Evolutionary conservation across 2,113 vertebrate species (phyloP), one percentile per base, ranked within the genome.

Genomic region (Mandrillus leucophaeus): DNA sequence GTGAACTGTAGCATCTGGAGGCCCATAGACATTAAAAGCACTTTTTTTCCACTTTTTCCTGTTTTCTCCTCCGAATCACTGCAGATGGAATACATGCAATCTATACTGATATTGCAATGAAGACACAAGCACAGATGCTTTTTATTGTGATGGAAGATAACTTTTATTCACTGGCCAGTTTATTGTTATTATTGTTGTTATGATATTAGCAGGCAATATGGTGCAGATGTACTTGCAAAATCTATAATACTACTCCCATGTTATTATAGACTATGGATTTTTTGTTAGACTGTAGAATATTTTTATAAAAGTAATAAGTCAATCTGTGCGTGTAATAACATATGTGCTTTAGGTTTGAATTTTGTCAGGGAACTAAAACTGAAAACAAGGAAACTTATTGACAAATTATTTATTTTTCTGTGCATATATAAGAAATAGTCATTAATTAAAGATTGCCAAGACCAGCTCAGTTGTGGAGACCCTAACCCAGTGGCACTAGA

Each of bases 1-100:
- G 61, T 93, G 90, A 93, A 95, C 87, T 23, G 57, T 79, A 93
- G 5, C 94, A 66, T 73, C 68, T 88, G 93, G 82, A 92, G 70
- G 73, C 1, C 35, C 18, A 68, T 1, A 55, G 59, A 2, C 3
- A 52, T 0, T 61, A 27, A 86, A 73, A 84, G 22, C 16, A 70
- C 0, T 5, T 52, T 87, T 87, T 81, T 20, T 91, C 95, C 43
- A 10, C 59, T 50, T 32, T 2, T 30, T 75, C 84, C 35, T 96
- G 1, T 0, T 75, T 55, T 98, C 84, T 86, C 6, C 57, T 66
- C 90, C 64, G 85, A 17, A 6, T 1, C 1, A 8, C 55, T n/a
- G 35, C 35, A 90, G 45, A 50, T 91, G 40, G 70, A 3, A 9
- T 68, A 14, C 1, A 22, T 92, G 0, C 0, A 73, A 80, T 40